Conservation (phyloP, 1,140 invertebrate species). For the Drosophila setifemur region DNA sequence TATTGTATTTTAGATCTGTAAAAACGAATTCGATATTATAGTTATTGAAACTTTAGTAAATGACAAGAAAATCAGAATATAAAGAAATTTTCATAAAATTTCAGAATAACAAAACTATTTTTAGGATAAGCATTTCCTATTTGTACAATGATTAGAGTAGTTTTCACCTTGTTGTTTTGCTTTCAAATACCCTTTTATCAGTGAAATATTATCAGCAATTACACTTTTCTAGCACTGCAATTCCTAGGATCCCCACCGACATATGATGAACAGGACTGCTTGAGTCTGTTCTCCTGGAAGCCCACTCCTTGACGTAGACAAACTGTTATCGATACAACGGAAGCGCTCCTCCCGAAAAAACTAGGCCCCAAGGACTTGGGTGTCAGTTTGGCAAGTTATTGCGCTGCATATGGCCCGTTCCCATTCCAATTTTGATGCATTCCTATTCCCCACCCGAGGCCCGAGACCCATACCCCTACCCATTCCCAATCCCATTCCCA, state of each 20-base stretch:
- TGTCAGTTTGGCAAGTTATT: slow-evolving; percentile 70
- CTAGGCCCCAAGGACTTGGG: slow-evolving; percentile 58
- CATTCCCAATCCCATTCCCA: slow-evolving; percentile 19
- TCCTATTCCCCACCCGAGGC: slow-evolving; percentile 18
- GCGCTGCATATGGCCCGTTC: slow-evolving; percentile 40
- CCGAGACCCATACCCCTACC: slow-evolving; percentile 13
- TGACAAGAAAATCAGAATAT: no score
- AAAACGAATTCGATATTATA: no score
- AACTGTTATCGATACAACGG: slow-evolving; percentile 42
- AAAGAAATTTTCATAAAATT: no score
- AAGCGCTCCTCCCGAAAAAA: slow-evolving; percentile 37
- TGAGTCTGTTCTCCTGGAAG: background rate
- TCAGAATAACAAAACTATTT: no score
- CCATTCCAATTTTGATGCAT: background rate
- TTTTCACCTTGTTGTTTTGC: no score
- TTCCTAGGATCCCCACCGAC: slow-evolving; percentile 3
- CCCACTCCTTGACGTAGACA: slow-evolving; percentile 6
- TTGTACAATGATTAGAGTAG: no score
- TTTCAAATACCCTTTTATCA: no score
- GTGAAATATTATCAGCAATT: no score
- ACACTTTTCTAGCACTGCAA: slow-evolving; percentile 1
- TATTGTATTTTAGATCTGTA: no score
- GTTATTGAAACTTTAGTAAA: no score
- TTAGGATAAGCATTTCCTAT: no score
- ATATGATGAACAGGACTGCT: slow-evolving; percentile 47